phyloP scores from a whole-genome alignment of 1,140 invertebrate genomes.

The Pseudomyrmex pallidus region DNA sequence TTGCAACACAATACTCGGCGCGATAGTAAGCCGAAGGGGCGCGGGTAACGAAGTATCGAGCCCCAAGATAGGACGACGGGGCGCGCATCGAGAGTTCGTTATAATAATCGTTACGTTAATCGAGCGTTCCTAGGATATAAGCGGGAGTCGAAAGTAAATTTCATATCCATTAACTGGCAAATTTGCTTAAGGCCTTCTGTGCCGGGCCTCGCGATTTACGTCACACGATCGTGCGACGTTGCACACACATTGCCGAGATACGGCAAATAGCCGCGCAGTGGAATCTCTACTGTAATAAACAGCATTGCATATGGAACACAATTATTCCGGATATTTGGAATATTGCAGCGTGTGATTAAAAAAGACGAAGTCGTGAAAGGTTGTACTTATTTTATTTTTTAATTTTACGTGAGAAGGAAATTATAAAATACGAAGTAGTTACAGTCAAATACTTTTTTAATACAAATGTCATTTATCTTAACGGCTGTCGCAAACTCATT shows the following conservation, averaged over 20 bases:
- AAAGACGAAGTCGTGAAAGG: neutral
- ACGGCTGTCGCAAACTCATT: neutral
- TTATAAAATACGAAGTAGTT: too few relatives aligned
- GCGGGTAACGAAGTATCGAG: slow-evolving; percentile 37
- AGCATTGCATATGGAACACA: neutral
- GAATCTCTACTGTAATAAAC: neutral
- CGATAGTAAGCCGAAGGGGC: slow-evolving; percentile 41
- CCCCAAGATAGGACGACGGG: neutral
- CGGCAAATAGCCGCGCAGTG: neutral
- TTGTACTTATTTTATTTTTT: too few relatives aligned
- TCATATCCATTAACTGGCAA: slow-evolving; percentile 74
- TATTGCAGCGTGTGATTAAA: slow-evolving; percentile 6
- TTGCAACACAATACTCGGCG: slow-evolving; percentile 69
- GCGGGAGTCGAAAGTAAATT: slow-evolving; percentile 64
- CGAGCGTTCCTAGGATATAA: slow-evolving; percentile 43
- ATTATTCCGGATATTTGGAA: neutral
- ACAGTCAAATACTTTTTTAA: too few relatives aligned
- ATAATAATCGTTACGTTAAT: slow-evolving; percentile 81
- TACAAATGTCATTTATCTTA: too few relatives aligned
- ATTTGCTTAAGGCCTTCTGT: slow-evolving; percentile 46
- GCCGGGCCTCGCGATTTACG: slow-evolving; percentile 18
- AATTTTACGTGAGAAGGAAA: too few relatives aligned
- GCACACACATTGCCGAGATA: slow-evolving; percentile 21
- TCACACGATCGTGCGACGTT: slow-evolving; percentile 2
- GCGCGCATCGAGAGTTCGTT: slow-evolving; percentile 68